Evolutionary conservation across 2,113 vertebrate species (phyloP).

Genomic region (Grammomys surdaster): DNA sequence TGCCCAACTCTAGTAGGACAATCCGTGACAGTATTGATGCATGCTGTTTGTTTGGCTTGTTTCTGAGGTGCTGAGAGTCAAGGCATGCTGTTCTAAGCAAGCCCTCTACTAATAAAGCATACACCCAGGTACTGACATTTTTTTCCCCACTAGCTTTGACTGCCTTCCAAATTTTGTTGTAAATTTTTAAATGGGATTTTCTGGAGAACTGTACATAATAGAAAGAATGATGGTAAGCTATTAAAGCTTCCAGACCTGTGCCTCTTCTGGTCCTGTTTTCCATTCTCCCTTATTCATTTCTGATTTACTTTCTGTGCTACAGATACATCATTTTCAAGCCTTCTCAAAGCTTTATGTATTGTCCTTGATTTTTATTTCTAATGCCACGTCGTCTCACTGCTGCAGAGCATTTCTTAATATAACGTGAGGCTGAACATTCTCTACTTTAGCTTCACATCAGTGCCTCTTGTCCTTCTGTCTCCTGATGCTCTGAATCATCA

Average conservation of each 20-base stretch:
- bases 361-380: conserved; percentile 70
- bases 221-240: background rate
- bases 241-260: background rate
- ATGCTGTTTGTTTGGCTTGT: background rate
- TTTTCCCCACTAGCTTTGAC: background rate
- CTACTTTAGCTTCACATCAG: conserved; percentile 76
- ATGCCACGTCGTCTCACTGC: conserved; percentile 55
- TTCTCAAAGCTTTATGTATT: conserved; percentile 75
- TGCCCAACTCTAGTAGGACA: background rate
- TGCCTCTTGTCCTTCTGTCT: conserved; percentile 73
- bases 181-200: background rate
- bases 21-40: background rate
- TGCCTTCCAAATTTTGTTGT: background rate
- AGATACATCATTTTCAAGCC: conserved; percentile 53
- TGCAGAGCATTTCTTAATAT: conserved; percentile 71
- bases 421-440: conserved; percentile 70
- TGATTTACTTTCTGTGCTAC: conserved; percentile 68
- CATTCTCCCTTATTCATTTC: background rate
- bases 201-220: background rate
- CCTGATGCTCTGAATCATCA: conserved; percentile 76
- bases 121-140: background rate
- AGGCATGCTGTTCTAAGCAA: fast-evolving
- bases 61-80: background rate
- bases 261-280: background rate
- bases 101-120: background rate